Conservation (phyloP, 1,140 invertebrate genomes). For the Aricia agestis region DNA sequence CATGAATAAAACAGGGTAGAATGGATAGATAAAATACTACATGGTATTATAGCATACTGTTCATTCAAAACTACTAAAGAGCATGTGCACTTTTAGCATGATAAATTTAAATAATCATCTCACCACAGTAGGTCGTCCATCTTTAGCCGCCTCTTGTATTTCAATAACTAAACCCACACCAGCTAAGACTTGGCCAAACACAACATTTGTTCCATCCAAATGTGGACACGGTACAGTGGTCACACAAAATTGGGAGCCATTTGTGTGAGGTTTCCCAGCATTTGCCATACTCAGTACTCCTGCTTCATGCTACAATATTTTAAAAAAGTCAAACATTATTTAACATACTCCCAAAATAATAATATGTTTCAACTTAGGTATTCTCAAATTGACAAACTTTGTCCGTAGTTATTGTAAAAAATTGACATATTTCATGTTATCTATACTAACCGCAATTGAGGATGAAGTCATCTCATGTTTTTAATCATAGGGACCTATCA, state of each 20-base stretch:
- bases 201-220: conserved; percentile 92
- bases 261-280: conserved; percentile 87
- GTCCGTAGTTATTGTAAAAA: no score
- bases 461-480: no score
- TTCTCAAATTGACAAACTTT: no score
- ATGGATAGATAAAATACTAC: no score
- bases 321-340: background rate
- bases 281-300: conserved; percentile 95
- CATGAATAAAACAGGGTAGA: no score
- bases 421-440: no score
- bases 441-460: no score
- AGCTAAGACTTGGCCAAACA: conserved; percentile 89
- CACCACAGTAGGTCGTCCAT: conserved; percentile 66
- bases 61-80: no score
- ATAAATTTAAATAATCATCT: background rate
- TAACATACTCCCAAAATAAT: background rate
- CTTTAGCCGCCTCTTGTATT: conserved; percentile 78
- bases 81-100: no score
- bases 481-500: no score
- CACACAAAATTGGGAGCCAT: conserved; percentile 97
- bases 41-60: no score
- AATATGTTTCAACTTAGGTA: no score
- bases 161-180: conserved; percentile 83
- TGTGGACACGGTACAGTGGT: conserved; percentile 89
- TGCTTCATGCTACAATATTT: conserved; percentile 76